Base-by-base conservation (phyloP, 1,140 invertebrate species). In the Bombus waltoni region DNA sequence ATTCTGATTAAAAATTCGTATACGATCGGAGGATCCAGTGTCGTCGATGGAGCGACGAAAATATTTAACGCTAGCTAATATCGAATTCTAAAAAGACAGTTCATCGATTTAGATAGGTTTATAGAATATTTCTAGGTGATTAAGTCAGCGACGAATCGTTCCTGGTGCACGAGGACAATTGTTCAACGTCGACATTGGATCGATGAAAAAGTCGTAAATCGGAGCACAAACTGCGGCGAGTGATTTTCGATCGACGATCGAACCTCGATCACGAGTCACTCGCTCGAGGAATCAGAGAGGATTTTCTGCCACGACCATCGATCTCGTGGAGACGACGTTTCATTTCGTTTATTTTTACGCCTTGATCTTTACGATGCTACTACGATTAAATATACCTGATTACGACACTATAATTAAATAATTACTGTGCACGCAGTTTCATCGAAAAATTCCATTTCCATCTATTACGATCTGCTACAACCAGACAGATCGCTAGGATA, bases 231-330 rank as follows among this genome's bases (percentile, higher is more conserved):
- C 81, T 15, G 22, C 79, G 35, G 57, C 79, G 79, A 85, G 83
- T 90, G 89, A 59, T 22, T 88, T 71, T 66, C 28, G 88, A 90
- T 90, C 86, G 83, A 90, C 47, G 86, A 68, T 59, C 35, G 32
- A 53, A 28, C 38, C 53, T 90, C 74, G 88, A 90, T 90, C 88
- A 15, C 65, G 77, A 62, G 47, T 78, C 89, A 87, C 83, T 85
- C 59, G 86, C 15, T 40, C 53, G n/a, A 25, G 15, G 4, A 2
- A 53, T 65, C 47, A 57, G 65, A 47, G 25, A 53, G 44, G 68
- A 82, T 42, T 42, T 68, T 77, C 62, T 40, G 32, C 28, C 38
- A 35, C 32, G 87, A 77, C 68, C 38, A 44, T 47, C 77, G 62
- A 53, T 73, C 42, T n/a, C 65, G 42, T 6, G 70, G 22, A 10